These are phyloP conservation scores for Zingel zingel DNA, from an alignment of 2,113 vertebrate species.

Conservation along the genomic window DNA sequence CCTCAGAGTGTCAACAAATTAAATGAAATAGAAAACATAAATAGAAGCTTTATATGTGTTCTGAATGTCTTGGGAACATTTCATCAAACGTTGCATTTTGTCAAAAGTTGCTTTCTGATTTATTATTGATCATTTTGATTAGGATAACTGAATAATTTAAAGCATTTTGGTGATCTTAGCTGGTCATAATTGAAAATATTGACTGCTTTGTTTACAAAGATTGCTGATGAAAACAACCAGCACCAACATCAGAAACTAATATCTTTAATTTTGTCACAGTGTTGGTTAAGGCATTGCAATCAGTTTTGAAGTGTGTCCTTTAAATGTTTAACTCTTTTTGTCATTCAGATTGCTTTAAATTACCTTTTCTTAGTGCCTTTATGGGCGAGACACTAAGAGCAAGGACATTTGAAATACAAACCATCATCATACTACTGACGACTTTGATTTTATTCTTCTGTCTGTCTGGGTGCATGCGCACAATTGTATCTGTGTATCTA, in stretches of 20 bases:
- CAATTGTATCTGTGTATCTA: neutral
- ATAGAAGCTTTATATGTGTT: neutral
- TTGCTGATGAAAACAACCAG: neutral
- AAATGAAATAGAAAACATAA: neutral
- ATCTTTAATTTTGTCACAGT: neutral
- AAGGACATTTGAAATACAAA: neutral
- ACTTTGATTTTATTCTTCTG: constrained; percentile 6
- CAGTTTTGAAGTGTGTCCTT: neutral
- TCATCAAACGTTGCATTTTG: neutral
- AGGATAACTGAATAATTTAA: neutral
- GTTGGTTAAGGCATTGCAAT: neutral
- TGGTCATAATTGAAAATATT: neutral
- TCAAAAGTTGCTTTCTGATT: neutral
- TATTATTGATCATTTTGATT: neutral
- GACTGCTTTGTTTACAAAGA: neutral
- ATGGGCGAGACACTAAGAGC: neutral
- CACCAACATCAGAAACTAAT: neutral
- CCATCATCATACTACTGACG: neutral
- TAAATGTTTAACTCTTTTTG: neutral
- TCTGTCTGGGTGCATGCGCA: neutral
- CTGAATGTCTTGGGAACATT: neutral
- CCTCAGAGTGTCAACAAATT: neutral
- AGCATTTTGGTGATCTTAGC: neutral
- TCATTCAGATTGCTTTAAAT: neutral
- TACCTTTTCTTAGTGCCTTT: neutral